Evolutionary conservation across 2,888 invertebrate species (phyloP).

Genomic region (Cheilosia vernalis): DNA sequence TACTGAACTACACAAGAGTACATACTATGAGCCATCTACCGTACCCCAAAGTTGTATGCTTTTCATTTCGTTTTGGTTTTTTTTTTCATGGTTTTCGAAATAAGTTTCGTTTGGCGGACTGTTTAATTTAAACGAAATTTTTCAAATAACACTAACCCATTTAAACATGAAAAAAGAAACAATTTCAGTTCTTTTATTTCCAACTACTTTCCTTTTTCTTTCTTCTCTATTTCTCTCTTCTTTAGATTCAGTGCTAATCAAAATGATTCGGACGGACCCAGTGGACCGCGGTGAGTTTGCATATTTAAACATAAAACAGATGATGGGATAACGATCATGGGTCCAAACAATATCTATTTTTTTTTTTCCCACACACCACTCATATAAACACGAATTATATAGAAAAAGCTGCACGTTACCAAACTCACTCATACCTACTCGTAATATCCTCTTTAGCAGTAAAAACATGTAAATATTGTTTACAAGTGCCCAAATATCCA

Average conservation of each 20-base stretch:
- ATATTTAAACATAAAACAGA: constrained; percentile 48
- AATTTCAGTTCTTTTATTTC: constrained; percentile 71
- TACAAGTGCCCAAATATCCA: neutral
- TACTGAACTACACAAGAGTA: neutral
- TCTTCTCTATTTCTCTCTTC: constrained; percentile 80
- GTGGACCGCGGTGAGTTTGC: constrained; percentile 82
- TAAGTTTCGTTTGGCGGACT: constrained; percentile 7
- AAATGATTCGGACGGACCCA: constrained; percentile 80
- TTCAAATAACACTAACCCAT: constrained; percentile 24
- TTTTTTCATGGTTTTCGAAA: neutral
- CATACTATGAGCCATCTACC: neutral
- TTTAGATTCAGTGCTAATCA: constrained; percentile 83
- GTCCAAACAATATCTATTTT: neutral
- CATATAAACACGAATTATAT: constrained; percentile 5
- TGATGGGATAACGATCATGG: constrained; percentile 29
- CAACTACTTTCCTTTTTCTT: constrained; percentile 76
- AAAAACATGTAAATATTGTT: neutral
- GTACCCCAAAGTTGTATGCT: neutral
- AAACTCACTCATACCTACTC: neutral
- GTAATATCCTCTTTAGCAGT: neutral
- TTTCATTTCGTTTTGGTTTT: constrained; percentile 1
- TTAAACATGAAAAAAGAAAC: constrained; percentile 17
- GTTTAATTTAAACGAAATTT: neutral
- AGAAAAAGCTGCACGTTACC: constrained; percentile 18
- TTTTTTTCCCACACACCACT: neutral